phyloP scores from a whole-genome alignment of 2,888 invertebrate species.

The Nymphalis urticae region DNA sequence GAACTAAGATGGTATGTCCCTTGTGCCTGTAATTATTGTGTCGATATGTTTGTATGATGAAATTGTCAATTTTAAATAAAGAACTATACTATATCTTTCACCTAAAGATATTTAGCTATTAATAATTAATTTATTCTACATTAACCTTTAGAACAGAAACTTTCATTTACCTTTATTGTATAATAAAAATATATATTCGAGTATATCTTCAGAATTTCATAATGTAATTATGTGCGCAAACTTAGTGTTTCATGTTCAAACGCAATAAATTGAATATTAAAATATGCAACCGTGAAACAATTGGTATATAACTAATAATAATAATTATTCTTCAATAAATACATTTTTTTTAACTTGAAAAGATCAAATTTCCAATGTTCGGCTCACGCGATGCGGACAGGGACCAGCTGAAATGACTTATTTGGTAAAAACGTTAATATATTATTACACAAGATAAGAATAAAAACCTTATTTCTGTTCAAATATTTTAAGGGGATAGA shows the following conservation, averaged over 20 bases:
- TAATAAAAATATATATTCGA: background rate
- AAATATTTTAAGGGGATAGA: too few relatives aligned
- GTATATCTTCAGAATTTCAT: background rate
- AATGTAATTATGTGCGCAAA: background rate
- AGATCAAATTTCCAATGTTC: conserved; percentile 6
- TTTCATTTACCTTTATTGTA: too few relatives aligned
- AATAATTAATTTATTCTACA: too few relatives aligned
- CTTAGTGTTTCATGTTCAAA: conserved; percentile 5
- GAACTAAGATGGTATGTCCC: too few relatives aligned
- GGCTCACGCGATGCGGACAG: conserved; percentile 6
- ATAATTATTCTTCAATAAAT: background rate
- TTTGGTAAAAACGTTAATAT: conserved; percentile 15
- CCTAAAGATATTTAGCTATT: too few relatives aligned
- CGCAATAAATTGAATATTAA: conserved; percentile 14
- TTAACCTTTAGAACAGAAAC: too few relatives aligned
- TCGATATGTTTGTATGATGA: too few relatives aligned
- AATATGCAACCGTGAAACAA: conserved; percentile 10
- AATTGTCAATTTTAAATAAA: too few relatives aligned
- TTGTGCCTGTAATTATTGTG: too few relatives aligned
- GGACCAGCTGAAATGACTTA: conserved; percentile 19
- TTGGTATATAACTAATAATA: background rate
- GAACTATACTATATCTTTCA: too few relatives aligned
- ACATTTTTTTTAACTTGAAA: conserved; percentile 2
- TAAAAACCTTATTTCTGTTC: too few relatives aligned
- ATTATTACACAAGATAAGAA: background rate